Conservation (phyloP, 2,888 invertebrate genomes). For the Caenorhabditis japonica region DNA sequence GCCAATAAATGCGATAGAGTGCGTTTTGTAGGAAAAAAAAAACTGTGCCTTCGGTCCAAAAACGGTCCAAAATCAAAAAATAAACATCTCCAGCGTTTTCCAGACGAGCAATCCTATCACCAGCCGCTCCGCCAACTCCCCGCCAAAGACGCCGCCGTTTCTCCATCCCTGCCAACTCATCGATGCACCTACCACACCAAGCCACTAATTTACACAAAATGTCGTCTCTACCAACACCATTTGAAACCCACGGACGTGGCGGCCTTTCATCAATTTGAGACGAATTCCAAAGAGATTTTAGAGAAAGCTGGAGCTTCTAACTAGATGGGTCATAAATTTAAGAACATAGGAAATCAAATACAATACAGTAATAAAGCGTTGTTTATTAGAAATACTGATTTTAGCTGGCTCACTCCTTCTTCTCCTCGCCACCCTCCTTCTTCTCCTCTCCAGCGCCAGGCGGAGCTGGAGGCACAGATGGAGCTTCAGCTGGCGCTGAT, state of each 20-base stretch:
- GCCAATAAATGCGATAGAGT: too few species aligned
- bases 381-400: neutral
- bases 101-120: slow-evolving; percentile 49
- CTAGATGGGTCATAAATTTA: too few species aligned
- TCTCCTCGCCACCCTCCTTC: too few species aligned
- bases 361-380: neutral
- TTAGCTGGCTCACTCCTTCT: too few species aligned
- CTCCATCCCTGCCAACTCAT: slow-evolving; percentile 39
- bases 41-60: neutral
- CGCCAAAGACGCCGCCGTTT: slow-evolving; percentile 13
- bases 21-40: neutral
- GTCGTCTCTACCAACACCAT: slow-evolving; percentile 46
- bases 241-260: slow-evolving; percentile 30
- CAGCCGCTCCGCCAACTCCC: slow-evolving; percentile 40
- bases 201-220: slow-evolving; percentile 37
- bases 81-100: slow-evolving; percentile 4
- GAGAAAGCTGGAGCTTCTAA: too few species aligned
- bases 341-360: too few species aligned
- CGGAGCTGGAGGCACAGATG: too few species aligned
- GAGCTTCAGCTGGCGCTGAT: too few species aligned
- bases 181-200: slow-evolving; percentile 35
- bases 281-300: slow-evolving; percentile 35
- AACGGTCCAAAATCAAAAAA: too few species aligned
- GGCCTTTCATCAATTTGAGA: slow-evolving; percentile 40
- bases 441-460: too few species aligned